A percentile compares a stretch with the other conserved stretches of the same genome.
Evolutionary conservation across 1,140 invertebrate species (phyloP).

Genomic region (Psilanteris sp.): DNA sequence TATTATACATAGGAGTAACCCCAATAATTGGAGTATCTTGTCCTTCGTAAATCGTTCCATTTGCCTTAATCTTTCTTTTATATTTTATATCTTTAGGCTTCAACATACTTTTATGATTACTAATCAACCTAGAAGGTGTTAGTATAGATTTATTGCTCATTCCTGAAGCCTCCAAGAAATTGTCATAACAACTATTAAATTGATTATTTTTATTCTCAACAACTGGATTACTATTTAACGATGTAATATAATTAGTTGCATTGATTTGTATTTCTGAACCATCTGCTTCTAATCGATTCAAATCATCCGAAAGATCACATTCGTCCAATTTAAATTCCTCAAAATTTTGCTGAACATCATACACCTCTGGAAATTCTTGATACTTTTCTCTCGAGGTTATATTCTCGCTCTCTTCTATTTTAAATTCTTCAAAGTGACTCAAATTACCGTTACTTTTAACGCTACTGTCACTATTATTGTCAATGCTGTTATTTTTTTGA

Average conservation of each 20-base stretch:
- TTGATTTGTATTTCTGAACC: slow-evolving; percentile 81
- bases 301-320: slow-evolving; percentile 84
- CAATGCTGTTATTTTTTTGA: slow-evolving; percentile 63
- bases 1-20: slow-evolving; percentile 68
- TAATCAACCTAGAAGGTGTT: slow-evolving; percentile 85
- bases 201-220: slow-evolving; percentile 63
- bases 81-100: slow-evolving; percentile 89
- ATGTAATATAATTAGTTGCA: slow-evolving; percentile 57
- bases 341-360: slow-evolving; percentile 87
- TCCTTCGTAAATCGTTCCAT: slow-evolving; percentile 73
- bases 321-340: slow-evolving; percentile 90
- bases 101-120: slow-evolving; percentile 87
- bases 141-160: slow-evolving; percentile 90
- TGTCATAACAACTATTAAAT: slow-evolving; percentile 80
- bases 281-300: slow-evolving; percentile 81
- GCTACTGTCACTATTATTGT: slow-evolving; percentile 1
- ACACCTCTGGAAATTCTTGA: slow-evolving; percentile 73
- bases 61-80: slow-evolving; percentile 77
- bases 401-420: slow-evolving; percentile 70
- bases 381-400: slow-evolving; percentile 22
- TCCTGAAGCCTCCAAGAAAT: slow-evolving; percentile 89
- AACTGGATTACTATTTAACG: slow-evolving; percentile 53
- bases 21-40: slow-evolving; percentile 65
- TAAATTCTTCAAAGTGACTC: slow-evolving; percentile 78
- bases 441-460: slow-evolving; percentile 69